These are phyloP conservation scores for Schizothorax lantsangensis DNA, from an alignment of 2,797 vertebrate species.

Conservation along the genomic window DNA sequence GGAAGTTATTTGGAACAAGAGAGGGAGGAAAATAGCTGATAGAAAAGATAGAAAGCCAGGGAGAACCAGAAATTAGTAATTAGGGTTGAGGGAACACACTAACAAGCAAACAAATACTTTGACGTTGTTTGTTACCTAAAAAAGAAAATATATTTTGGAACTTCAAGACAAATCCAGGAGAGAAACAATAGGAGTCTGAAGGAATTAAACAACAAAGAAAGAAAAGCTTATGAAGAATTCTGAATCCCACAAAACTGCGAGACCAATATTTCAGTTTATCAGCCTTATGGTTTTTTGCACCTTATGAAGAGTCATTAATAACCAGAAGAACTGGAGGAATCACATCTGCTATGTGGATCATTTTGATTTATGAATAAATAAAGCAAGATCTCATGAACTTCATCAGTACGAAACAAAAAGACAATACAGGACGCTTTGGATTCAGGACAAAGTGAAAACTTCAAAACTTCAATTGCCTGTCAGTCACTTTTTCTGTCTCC, in stretches of 20 bases:
- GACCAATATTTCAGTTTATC: neutral
- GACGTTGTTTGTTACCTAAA: neutral
- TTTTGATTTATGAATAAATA: slow-evolving; percentile 1
- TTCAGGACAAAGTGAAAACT: slow-evolving; percentile 18
- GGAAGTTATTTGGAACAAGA: slow-evolving; percentile 65
- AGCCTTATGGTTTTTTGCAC: neutral
- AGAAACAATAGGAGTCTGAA: neutral
- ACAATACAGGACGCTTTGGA: slow-evolving; percentile 16
- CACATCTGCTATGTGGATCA: neutral
- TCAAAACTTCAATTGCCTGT: neutral
- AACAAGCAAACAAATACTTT: neutral
- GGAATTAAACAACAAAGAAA: slow-evolving; percentile 8
- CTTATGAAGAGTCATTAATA: slow-evolving; percentile 8
- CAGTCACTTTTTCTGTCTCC: neutral
- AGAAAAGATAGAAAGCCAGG: neutral
- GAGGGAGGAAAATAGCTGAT: slow-evolving; percentile 21
- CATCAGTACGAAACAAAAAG: slow-evolving; percentile 6
- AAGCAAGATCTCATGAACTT: slow-evolving; percentile 14
- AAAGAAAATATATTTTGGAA: neutral
- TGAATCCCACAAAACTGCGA: neutral
- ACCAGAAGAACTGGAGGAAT: neutral
- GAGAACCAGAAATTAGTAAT: slow-evolving; percentile 23
- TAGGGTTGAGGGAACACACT: slow-evolving; percentile 25
- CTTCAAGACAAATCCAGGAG: neutral
- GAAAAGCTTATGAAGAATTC: slow-evolving; percentile 9